Conservation (phyloP, 2,888 invertebrate genomes). For the Sinohyriopsis cumingii region DNA sequence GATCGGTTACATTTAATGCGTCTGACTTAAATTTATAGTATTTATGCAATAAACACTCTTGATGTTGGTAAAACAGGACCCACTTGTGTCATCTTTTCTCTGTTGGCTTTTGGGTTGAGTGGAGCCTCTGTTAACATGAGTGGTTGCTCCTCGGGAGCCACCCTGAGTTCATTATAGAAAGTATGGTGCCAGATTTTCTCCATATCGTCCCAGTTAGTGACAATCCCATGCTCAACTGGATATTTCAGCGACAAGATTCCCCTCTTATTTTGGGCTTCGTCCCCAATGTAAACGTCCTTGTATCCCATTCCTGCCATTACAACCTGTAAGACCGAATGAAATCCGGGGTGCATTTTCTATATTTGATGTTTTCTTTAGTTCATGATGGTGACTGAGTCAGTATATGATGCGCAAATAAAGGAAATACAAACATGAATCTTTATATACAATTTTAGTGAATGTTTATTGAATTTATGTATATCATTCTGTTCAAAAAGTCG, state of each 20-base stretch:
- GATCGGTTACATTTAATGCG: no score
- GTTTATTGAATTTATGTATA: no score
- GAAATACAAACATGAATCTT: neutral
- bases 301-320: conserved; percentile 54
- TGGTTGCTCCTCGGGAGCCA: conserved; percentile 94
- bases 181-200: conserved; percentile 4
- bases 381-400: neutral
- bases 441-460: no score
- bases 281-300: conserved; percentile 61
- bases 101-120: conserved; percentile 83
- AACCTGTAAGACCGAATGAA: conserved; percentile 7
- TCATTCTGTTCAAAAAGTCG: no score
- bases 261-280: conserved; percentile 60
- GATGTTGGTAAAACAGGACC: conserved; percentile 70
- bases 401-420: neutral
- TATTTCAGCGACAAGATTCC: conserved; percentile 60
- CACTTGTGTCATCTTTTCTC: conserved; percentile 91
- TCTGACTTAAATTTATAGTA: no score
- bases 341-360: neutral
- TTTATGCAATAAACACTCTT: conserved; percentile 73
- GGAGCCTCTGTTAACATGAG: conserved; percentile 80
- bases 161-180: no score
- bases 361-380: no score
- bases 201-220: conserved; percentile 61
- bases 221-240: conserved; percentile 61